Evolutionary conservation across 1,140 invertebrate genomes (phyloP), one percentile per base, ranked within the genome.

Genomic region (Caenorhabditis brenneri): DNA sequence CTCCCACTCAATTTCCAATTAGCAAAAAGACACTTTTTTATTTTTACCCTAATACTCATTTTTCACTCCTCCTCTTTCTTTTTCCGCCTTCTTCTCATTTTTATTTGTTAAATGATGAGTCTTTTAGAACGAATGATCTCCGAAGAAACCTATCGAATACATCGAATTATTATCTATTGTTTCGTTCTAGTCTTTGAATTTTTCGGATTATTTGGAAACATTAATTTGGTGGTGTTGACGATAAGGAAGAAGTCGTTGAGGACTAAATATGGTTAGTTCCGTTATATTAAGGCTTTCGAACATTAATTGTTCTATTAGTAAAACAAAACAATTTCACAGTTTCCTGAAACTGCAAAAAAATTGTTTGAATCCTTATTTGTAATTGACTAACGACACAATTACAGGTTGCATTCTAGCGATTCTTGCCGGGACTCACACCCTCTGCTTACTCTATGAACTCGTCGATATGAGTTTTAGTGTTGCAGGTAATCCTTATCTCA

Each of bases 141-240:
- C 3, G 33, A 42, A 31, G 65, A 39, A 39, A 74, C 65, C 22
- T 74, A 74, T 74, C 65, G n/a, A 74, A 42, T 74, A 24, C 65
- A 74, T 74, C 65, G 65, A 42, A 74, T 15, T 3, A 42, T 74
- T 46, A 74, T 74, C n/a, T 74, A 74, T 74, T 39, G 65, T 24
- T 42, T 74, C n/a, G 65, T 74, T 39, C n/a, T 74, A 42, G 24
- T 74, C 42, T 74, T 74, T 22, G 65, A 74, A 74, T 2, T 74
- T 31, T 39, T 74, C 15, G 65, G 65, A 42, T 42, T 74, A 42
- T 74, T 74, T 24, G 65, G 65, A 22, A 74, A 74, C 42, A 46
- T 74, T 24, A 74, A 74, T 74, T 24, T 74, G n/a, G 36, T 74
- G 1, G 65, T 74, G n/a, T 42, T 74, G 36, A 74, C 36, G 4